phyloP scores from a whole-genome alignment of 1,140 invertebrate species.

The Drosophila cardini region DNA sequence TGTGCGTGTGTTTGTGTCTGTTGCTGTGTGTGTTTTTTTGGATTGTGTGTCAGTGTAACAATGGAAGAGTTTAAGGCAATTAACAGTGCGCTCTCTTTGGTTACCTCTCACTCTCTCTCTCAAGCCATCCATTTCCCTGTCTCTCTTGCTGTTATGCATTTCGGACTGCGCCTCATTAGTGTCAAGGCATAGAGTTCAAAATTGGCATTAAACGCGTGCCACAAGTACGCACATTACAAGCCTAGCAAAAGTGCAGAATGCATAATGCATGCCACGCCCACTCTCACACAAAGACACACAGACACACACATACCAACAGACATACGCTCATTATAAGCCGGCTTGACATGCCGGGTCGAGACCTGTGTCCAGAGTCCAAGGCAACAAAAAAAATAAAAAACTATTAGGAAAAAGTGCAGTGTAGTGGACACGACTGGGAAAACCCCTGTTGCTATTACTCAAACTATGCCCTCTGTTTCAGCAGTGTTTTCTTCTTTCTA shows the following conservation, averaged over 20 bases:
- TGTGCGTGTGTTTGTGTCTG: neutral
- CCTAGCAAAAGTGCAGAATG: slow-evolving; percentile 17
- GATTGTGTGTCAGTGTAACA: slow-evolving; percentile 79
- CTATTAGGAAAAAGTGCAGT: neutral
- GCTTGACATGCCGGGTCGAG: slow-evolving; percentile 48
- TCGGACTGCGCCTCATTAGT: slow-evolving; percentile 66
- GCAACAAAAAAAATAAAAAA: slow-evolving; percentile 12
- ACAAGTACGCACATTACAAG: slow-evolving; percentile 71
- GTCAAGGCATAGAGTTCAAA: slow-evolving; percentile 74
- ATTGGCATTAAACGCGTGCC: slow-evolving; percentile 68
- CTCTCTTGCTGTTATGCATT: slow-evolving; percentile 20
- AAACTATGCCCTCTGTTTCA: no score
- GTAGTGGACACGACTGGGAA: neutral
- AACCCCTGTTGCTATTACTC: neutral
- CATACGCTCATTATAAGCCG: slow-evolving; percentile 31
- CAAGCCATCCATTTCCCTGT: neutral
- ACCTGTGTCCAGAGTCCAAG: slow-evolving; percentile 46
- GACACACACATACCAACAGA: neutral
- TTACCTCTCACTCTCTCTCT: neutral
- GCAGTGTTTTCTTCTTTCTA: no score
- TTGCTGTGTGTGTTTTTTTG: no score
- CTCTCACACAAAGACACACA: slow-evolving; percentile 18
- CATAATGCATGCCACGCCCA: slow-evolving; percentile 61
- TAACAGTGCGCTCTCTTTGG: slow-evolving; percentile 26
- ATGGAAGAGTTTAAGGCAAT: slow-evolving; percentile 67